A percentile compares a stretch with the other conserved stretches of the same genome.
These are phyloP conservation scores for Eclectus roratus DNA, from an alignment of 2,113 vertebrate species.

Conservation along the genomic window DNA sequence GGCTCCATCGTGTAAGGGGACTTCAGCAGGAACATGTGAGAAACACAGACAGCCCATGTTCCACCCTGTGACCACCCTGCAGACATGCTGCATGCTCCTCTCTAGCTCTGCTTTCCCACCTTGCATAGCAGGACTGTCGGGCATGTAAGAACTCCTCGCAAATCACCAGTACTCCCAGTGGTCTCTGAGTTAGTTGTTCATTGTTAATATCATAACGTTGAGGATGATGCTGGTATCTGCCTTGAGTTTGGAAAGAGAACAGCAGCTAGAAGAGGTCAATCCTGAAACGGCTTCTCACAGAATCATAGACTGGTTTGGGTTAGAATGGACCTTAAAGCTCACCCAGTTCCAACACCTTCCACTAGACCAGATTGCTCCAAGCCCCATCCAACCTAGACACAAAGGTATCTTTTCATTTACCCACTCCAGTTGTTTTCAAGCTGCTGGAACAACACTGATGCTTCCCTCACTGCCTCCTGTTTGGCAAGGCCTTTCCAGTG, in stretches of 20 bases:
- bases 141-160: not conserved
- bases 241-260: not conserved
- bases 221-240: not conserved
- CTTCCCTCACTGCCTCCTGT: not conserved
- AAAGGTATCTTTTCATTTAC: not conserved
- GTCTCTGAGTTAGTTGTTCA: not conserved
- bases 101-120: not conserved
- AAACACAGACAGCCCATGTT: accelerated
- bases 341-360: not conserved
- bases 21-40: not conserved
- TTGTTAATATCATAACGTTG: not conserved
- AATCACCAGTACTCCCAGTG: not conserved
- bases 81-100: not conserved
- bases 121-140: not conserved
- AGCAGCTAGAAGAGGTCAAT: not conserved
- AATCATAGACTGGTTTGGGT: not conserved
- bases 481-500: not conserved
- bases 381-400: not conserved
- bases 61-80: not conserved
- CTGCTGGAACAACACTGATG: not conserved
- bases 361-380: not conserved
- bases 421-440: not conserved
- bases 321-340: not conserved
- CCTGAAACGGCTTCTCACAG: not conserved
- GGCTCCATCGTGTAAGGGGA: accelerated